phyloP scores from a whole-genome alignment of 2,797 vertebrate species.

The Buceros bicornis region DNA sequence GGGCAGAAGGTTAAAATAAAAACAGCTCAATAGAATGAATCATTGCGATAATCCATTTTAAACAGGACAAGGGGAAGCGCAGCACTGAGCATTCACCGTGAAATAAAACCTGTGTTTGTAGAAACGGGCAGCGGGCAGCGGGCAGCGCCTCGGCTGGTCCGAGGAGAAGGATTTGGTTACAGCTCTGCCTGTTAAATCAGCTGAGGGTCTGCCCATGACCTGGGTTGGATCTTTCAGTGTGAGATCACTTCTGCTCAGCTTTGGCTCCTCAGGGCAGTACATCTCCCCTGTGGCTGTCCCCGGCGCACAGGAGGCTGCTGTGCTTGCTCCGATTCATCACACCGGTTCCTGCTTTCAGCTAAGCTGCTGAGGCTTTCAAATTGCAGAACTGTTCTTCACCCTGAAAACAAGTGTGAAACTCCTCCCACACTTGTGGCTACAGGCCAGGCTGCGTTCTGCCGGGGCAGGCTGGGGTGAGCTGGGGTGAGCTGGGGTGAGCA shows the following conservation, averaged over 20 bases:
- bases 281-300: neutral
- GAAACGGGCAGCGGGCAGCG: neutral
- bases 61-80: neutral
- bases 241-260: neutral
- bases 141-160: neutral
- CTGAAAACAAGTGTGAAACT: neutral
- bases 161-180: neutral
- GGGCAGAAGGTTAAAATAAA: slow-evolving; percentile 4
- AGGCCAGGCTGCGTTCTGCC: neutral
- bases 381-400: neutral
- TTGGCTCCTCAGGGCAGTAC: neutral
- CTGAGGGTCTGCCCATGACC: neutral
- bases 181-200: neutral
- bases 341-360: neutral
- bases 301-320: neutral
- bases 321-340: neutral
- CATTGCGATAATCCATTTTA: neutral
- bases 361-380: neutral
- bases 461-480: too few species aligned
- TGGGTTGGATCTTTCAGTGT: neutral
- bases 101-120: neutral
- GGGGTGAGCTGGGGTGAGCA: neutral
- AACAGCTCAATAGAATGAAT: neutral
- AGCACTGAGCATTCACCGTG: neutral
- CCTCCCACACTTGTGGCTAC: neutral